Evolutionary conservation across 2,888 invertebrate species (phyloP), one percentile per base, ranked within the genome.

Genomic region (Patella ulyssiponensis): DNA sequence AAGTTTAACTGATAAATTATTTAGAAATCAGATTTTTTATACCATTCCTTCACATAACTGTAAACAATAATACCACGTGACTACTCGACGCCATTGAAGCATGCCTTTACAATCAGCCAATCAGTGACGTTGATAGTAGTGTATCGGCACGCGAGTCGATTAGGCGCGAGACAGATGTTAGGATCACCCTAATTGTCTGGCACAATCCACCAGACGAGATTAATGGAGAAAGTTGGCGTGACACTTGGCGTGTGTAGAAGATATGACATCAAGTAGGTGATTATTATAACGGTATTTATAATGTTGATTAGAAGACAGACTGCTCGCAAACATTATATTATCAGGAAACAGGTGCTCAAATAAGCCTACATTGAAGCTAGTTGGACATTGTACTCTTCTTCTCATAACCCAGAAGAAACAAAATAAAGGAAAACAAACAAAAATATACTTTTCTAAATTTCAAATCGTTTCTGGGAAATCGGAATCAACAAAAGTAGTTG

Each of bases 131-230:
- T 20, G 20, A 64, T 64, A 12, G 64, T 64, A 12, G 64, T 64
- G 64, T 64, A 64, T 64, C 23, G 64, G 23, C 64, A 64, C 64
- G 64, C 64, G 64, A 64, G 20, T 64, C 3, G 64, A 64, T 64
- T n/a, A 64, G 17, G 20, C 23, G 20, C 20, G 20, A 64, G 64
- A 64, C 64, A 64, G 64, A 23, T 64, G 64, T 64, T n/a, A 12
- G 23, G 12, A 64, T 64, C 12, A 64, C 23, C 23, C 23, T 64
- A 64, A 64, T 64, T 64, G 64, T 20, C 64, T 64, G 20, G 64
- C 64, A 64, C 64, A 64, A 64, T 23, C 20, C 3, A 23, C 23
- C 0, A 3, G 20, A 64, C 14, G 20, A 20, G 23, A 4, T 64
- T 20, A 44, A 44, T 44, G 44, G 44, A 44, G 44, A 44, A 44